Evolutionary conservation across 2,113 vertebrate genomes (phyloP).

Genomic region (Muntiacus reevesi): DNA sequence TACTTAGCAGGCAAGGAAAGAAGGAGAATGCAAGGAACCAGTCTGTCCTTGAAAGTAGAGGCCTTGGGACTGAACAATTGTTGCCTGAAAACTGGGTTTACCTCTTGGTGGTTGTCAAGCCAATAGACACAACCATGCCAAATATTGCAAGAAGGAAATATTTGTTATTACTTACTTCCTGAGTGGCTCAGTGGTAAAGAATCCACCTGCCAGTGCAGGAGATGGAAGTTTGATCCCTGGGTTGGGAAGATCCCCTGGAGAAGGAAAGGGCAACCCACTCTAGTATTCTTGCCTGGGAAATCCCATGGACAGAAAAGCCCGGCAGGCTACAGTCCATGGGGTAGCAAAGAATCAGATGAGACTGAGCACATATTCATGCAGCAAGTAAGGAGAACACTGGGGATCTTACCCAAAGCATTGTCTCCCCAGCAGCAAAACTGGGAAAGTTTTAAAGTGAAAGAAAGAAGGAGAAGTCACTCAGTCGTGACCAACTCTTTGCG

Average conservation of each 20-base stretch:
- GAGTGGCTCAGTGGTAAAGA: background rate
- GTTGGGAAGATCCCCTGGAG: background rate
- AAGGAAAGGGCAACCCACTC: background rate
- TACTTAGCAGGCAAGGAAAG: background rate
- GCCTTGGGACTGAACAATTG: background rate
- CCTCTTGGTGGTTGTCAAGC: background rate
- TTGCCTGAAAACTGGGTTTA: background rate
- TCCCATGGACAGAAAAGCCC: background rate
- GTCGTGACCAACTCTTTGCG: background rate
- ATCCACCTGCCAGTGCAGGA: background rate
- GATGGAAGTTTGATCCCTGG: background rate
- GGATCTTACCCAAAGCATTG: background rate
- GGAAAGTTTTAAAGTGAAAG: background rate
- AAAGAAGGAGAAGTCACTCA: background rate
- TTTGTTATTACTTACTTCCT: background rate
- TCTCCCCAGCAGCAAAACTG: background rate
- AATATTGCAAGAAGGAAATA: background rate
- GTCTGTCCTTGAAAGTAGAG: background rate
- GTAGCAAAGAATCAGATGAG: background rate
- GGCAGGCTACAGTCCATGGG: background rate
- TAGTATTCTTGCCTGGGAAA: background rate
- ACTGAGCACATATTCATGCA: background rate
- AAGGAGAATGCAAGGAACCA: background rate
- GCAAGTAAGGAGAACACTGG: background rate
- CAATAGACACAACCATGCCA: background rate